Percentiles rank a stretch among this genome's conserved stretches.
phyloP scores from a whole-genome alignment of 2,797 vertebrate genomes.

The Chelon auratus region DNA sequence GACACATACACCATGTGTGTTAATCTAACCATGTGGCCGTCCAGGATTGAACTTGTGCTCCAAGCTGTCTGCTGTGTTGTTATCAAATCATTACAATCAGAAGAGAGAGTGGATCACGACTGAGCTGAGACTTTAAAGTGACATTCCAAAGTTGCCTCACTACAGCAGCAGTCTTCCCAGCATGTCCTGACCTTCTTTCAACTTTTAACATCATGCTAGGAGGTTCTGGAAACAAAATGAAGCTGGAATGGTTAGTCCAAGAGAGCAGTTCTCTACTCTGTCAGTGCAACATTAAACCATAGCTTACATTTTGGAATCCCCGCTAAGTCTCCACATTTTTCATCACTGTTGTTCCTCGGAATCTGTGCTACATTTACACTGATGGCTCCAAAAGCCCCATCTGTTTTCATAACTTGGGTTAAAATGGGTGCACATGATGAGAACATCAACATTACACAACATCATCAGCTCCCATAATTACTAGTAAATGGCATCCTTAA shows the following conservation, averaged over 20 bases:
- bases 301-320: not conserved
- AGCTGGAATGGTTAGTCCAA: conserved; percentile 3
- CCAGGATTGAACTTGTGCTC: not conserved
- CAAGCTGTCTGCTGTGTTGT: conserved; percentile 20
- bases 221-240: conserved; percentile 46
- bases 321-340: conserved; percentile 4
- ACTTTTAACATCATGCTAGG: conserved; percentile 7
- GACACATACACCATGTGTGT: not conserved
- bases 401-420: not conserved
- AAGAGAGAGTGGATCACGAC: conserved; percentile 1
- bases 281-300: not conserved
- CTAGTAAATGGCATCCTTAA: not conserved
- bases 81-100: conserved; percentile 38
- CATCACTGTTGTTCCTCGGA: not conserved
- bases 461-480: not conserved
- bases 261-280: conserved; percentile 3
- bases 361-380: not conserved
- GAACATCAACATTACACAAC: not conserved
- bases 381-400: not conserved
- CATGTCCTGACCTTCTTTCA: conserved; percentile 21
- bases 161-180: conserved; percentile 24
- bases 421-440: conserved; percentile 7
- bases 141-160: conserved; percentile 25
- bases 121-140: conserved; percentile 4
- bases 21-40: not conserved